Evolutionary conservation across 2,888 invertebrate genomes (phyloP), one percentile per base, ranked within the genome.

Genomic region (Thysanoteuthis rhombus): DNA sequence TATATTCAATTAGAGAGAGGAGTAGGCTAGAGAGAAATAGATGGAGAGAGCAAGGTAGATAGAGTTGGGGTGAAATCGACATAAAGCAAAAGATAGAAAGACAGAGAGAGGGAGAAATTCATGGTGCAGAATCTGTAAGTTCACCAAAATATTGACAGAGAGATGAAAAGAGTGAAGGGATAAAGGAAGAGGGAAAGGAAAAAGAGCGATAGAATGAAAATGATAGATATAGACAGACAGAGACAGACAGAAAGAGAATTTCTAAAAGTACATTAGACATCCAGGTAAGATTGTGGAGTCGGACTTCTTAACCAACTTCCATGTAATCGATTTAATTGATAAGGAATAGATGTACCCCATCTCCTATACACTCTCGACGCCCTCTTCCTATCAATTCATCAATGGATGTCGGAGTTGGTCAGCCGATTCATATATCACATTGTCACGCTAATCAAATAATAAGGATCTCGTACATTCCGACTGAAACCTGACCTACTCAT

Each of bases 401-500:
- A 75, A 12, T 75, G n/a, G n/a, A n/a, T 75, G 75, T 75, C 75
- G n/a, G 25, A 75, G 12, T 75, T n/a, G n/a, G 16, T 75, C 75
- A 75, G n/a, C n/a, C n/a, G 12, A 10, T 75, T 3, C 75, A 75
- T 75, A n/a, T n/a, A 75, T 75, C 75, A 75, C n/a, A n/a, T 75
- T 75, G 75, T 75, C 75, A 75, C n/a, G n/a, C n/a, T 75, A 75
- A 75, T 75, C 75, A 75, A 75, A 75, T 75, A n/a, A 75, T 75
- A 75, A 75, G 75, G n/a, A 75, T n/a, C 75, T 75, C n/a, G 75
- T 75, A 75, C 75, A 75, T n/a, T 12, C 75, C n/a, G 75, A n/a
- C n/a, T 52, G 52, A 25, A 52, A 52, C 52, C 52, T 52, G 52
- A 52, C n/a, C n/a, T n/a, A n/a, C 8, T 16, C n/a, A 4, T 75